phyloP scores from a whole-genome alignment of 2,888 invertebrate genomes.

The Leptinotarsa peninsularis region DNA sequence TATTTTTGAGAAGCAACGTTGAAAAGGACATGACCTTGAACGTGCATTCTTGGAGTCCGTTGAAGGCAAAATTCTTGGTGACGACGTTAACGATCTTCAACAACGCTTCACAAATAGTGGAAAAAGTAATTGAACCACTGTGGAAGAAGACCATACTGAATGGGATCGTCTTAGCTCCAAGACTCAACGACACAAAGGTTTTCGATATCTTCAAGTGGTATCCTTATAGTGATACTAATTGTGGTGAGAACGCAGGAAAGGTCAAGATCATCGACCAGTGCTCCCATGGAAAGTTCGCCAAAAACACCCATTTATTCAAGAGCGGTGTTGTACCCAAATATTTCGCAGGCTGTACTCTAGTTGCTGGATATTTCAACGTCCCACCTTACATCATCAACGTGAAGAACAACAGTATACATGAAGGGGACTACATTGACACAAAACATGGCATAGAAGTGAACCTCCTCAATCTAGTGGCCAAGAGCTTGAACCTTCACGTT shows the following conservation, averaged over 20 bases:
- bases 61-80: neutral
- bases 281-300: conserved; percentile 19
- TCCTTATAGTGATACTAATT: conserved; percentile 4
- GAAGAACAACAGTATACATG: conserved; percentile 29
- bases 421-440: conserved; percentile 20
- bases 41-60: neutral
- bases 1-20: conserved; percentile 1
- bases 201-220: conserved; percentile 24
- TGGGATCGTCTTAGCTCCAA: conserved; percentile 2
- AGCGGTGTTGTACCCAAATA: neutral
- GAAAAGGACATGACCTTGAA: conserved; percentile 2
- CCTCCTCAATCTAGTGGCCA: conserved; percentile 44
- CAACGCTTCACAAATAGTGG: neutral
- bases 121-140: neutral
- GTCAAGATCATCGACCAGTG: conserved; percentile 8
- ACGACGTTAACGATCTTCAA: neutral
- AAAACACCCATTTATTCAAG: conserved; percentile 16
- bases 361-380: conserved; percentile 43
- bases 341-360: conserved; percentile 25
- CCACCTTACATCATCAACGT: conserved; percentile 58
- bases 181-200: neutral
- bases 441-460: conserved; percentile 47
- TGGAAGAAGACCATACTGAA: neutral
- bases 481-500: conserved; percentile 42
- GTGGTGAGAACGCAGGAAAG: neutral